phyloP scores from a whole-genome alignment of 2,113 vertebrate species.

The Solenodon paradoxus region DNA sequence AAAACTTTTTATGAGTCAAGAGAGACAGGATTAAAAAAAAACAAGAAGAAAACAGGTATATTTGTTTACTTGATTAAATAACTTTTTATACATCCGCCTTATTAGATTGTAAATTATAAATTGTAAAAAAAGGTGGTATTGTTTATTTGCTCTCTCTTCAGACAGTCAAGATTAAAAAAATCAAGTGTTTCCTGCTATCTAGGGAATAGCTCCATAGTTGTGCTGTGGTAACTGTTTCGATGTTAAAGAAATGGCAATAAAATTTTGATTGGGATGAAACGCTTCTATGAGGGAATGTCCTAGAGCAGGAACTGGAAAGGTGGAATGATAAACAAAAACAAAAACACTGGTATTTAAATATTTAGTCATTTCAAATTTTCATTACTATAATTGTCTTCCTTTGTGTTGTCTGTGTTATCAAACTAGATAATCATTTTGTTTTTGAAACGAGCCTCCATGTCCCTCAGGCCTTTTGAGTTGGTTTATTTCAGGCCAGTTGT shows the following conservation, averaged over 20 bases:
- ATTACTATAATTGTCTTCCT: not conserved
- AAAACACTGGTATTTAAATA: not conserved
- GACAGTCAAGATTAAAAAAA: not conserved
- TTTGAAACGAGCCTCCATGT: not conserved
- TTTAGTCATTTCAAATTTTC: not conserved
- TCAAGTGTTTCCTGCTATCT: conserved; percentile 14
- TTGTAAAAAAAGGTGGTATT: conserved; percentile 61
- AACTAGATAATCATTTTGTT: not conserved
- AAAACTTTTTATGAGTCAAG: conserved; percentile 34
- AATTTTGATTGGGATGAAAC: conserved; percentile 55
- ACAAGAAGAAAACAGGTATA: not conserved
- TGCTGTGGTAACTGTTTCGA: conserved; percentile 73
- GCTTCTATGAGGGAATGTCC: not conserved
- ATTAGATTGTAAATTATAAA: conserved; percentile 29
- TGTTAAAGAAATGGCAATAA: conserved; percentile 65
- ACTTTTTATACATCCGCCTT: conserved; percentile 33
- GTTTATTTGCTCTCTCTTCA: conserved; percentile 42
- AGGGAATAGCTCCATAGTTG: conserved; percentile 64
- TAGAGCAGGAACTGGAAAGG: not conserved
- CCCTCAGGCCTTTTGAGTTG: not conserved
- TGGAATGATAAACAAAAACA: conserved; percentile 10
- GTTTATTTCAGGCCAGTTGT: not conserved
- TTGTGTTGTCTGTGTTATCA: not conserved
- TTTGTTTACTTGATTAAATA: conserved; percentile 60
- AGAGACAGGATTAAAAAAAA: not conserved